Conservation (phyloP, 2,888 invertebrate genomes). For the Lacanobia wlatinum region DNA sequence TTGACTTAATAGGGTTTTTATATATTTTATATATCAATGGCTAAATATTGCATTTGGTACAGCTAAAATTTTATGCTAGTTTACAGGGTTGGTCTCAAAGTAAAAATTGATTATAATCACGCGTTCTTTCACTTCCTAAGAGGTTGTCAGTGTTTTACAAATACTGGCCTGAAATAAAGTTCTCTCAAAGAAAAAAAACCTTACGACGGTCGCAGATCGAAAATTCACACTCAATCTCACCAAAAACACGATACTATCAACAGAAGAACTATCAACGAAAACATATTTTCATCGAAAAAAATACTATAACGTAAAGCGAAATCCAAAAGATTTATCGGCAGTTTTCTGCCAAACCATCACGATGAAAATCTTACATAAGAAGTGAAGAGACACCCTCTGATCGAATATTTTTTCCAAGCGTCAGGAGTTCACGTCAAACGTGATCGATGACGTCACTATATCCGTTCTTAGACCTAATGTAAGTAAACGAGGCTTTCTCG, state of each 20-base stretch:
- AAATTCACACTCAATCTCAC: neutral
- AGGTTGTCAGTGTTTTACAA: too few species aligned
- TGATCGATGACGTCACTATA: slow-evolving; percentile 58
- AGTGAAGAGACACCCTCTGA: slow-evolving; percentile 22
- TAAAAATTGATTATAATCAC: too few species aligned
- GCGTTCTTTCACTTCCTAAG: too few species aligned
- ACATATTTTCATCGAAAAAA: neutral
- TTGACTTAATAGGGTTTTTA: too few species aligned
- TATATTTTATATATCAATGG: too few species aligned
- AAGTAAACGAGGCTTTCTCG: slow-evolving; percentile 22
- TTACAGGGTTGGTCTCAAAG: too few species aligned
- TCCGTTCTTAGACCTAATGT: slow-evolving; percentile 33
- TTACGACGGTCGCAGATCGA: neutral
- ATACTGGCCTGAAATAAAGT: neutral
- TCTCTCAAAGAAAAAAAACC: neutral
- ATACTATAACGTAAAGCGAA: neutral
- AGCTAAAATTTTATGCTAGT: too few species aligned
- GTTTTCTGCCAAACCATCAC: slow-evolving; percentile 4
- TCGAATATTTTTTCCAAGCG: slow-evolving; percentile 53
- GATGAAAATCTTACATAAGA: slow-evolving; percentile 10
- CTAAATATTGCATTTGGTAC: too few species aligned
- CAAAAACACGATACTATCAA: too few species aligned
- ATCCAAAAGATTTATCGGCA: slow-evolving; percentile 5
- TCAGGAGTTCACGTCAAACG: slow-evolving; percentile 41
- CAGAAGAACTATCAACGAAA: neutral